These are phyloP conservation scores for Cetoscarus ocellatus DNA, from an alignment of 2,797 vertebrate species.

Conservation along the genomic window DNA sequence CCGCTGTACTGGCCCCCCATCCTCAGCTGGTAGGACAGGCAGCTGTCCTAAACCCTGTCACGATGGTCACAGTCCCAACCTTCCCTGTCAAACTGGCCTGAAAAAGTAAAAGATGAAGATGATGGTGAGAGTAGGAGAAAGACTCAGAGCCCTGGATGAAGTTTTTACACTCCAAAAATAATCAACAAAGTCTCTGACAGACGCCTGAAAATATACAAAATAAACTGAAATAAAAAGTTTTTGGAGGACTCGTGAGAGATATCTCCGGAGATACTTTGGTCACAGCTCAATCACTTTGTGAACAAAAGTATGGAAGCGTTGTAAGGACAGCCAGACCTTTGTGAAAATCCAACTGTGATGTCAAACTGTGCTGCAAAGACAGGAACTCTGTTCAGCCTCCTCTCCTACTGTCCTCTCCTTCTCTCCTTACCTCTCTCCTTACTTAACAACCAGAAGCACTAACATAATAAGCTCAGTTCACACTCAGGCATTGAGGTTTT, in stretches of 20 bases:
- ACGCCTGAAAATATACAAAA: constrained; percentile 11
- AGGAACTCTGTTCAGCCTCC: constrained; percentile 37
- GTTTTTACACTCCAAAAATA: constrained; percentile 45
- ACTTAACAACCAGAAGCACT: constrained; percentile 72
- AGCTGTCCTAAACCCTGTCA: constrained; percentile 95
- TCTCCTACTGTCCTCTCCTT: constrained; percentile 6
- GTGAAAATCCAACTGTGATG: constrained; percentile 65
- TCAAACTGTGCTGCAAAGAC: constrained; percentile 56
- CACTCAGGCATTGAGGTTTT: constrained; percentile 77
- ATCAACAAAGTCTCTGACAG: constrained; percentile 39
- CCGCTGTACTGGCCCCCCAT: constrained; percentile 88
- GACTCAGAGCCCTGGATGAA: too few relatives aligned
- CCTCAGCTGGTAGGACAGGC: constrained; percentile 92
- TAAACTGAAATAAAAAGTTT: constrained; percentile 6
- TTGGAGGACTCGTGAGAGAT: constrained; percentile 30
- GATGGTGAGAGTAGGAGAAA: neutral
- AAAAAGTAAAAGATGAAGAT: constrained; percentile 57
- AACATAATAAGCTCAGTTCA: constrained; percentile 76
- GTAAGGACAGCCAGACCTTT: constrained; percentile 46
- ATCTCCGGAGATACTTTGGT: constrained; percentile 41
- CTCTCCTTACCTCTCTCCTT: constrained; percentile 9
- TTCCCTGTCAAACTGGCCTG: constrained; percentile 95
- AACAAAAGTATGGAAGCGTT: constrained; percentile 42
- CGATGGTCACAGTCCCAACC: constrained; percentile 97
- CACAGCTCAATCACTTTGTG: constrained; percentile 47